A percentile compares a stretch with the other conserved stretches of the same genome.
Conservation (phyloP, 2,797 vertebrate species). For the Discoglossus pictus region DNA sequence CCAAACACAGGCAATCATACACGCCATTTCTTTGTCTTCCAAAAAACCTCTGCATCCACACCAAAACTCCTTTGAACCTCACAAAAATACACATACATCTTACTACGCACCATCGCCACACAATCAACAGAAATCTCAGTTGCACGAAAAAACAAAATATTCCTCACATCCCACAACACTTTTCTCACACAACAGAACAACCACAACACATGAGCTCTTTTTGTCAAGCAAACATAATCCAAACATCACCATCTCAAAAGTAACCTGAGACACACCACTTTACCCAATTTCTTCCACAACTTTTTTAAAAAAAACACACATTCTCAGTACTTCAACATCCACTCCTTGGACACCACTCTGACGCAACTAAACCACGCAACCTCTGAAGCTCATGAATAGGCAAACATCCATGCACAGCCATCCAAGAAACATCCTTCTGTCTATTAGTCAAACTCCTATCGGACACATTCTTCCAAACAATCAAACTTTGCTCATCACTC, state of each 20-base stretch:
- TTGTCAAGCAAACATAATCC: neutral
- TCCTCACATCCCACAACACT: neutral
- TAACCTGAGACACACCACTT: neutral
- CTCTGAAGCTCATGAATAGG: neutral
- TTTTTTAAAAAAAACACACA: neutral
- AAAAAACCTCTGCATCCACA: neutral
- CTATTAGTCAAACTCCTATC: neutral
- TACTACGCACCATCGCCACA: neutral
- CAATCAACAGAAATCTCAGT: no score
- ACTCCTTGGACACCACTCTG: neutral
- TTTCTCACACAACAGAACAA: neutral
- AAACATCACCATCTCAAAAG: neutral
- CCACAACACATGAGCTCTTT: neutral
- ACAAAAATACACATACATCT: neutral
- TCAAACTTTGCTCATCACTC: neutral
- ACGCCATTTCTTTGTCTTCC: slow-evolving; percentile 1
- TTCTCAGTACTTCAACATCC: neutral
- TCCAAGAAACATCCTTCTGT: neutral
- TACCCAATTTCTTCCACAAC: neutral
- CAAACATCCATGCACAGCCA: neutral
- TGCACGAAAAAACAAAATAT: neutral
- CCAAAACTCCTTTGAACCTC: neutral
- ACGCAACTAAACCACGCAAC: neutral
- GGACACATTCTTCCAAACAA: neutral
- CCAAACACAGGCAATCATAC: no score